These are phyloP conservation scores for Xenus cinereus DNA, from an alignment of 2,113 vertebrate species.

Conservation along the genomic window DNA sequence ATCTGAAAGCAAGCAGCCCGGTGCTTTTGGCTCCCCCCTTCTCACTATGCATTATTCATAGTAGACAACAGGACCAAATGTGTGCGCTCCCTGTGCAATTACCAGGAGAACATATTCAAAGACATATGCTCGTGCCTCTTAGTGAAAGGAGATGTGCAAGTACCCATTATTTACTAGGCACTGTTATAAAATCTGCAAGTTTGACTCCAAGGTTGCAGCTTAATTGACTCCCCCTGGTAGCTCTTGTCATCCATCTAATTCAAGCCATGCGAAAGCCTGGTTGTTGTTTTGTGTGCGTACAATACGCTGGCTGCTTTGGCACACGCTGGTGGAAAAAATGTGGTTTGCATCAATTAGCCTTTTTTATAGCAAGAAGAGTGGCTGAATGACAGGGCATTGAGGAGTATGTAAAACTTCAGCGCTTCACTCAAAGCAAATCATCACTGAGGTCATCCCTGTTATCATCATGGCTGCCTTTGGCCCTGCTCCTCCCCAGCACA, in stretches of 20 bases:
- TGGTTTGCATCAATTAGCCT: slow-evolving; percentile 75
- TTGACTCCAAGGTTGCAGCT: slow-evolving; percentile 60
- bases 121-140: slow-evolving; percentile 64
- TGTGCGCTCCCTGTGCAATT: slow-evolving; percentile 50
- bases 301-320: slow-evolving; percentile 45
- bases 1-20: slow-evolving; percentile 24
- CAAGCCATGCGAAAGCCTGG: slow-evolving; percentile 22
- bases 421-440: slow-evolving; percentile 60
- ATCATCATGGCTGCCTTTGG: slow-evolving; percentile 40
- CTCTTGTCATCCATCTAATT: slow-evolving; percentile 45
- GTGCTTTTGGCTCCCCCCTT: not conserved
- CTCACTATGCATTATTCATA: slow-evolving; percentile 67
- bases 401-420: slow-evolving; percentile 63
- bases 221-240: slow-evolving; percentile 59
- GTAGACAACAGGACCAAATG: slow-evolving; percentile 57
- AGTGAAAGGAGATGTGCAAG: slow-evolving; percentile 66
- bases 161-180: slow-evolving; percentile 61
- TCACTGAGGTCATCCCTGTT: slow-evolving; percentile 50
- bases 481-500: slow-evolving; percentile 36
- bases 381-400: slow-evolving; percentile 69
- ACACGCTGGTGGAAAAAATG: slow-evolving; percentile 61
- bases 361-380: slow-evolving; percentile 61
- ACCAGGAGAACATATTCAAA: slow-evolving; percentile 65
- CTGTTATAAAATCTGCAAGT: slow-evolving; percentile 71
- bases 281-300: slow-evolving; percentile 12